Evolutionary conservation across 2,797 vertebrate genomes (phyloP).

Genomic region (Sebastolobus alascanus): DNA sequence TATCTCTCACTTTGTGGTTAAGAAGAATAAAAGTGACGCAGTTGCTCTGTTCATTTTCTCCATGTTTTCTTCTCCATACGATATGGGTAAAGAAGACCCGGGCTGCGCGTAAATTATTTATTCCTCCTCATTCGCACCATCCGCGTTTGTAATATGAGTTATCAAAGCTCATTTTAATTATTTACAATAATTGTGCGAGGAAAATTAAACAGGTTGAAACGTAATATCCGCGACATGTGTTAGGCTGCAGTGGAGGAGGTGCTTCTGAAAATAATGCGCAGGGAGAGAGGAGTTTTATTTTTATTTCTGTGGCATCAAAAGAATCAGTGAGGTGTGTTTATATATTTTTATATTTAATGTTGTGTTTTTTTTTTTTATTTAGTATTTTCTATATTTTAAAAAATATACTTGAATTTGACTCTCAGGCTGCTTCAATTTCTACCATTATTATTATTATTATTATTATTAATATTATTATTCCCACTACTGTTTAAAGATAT

Average conservation of each 20-base stretch:
- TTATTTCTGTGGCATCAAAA: not conserved
- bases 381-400: not conserved
- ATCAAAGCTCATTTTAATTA: conserved; percentile 97
- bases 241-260: conserved; percentile 77
- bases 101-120: conserved; percentile 92
- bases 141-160: conserved; percentile 98
- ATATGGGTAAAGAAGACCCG: conserved; percentile 76
- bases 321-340: not conserved
- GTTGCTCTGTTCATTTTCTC: conserved; percentile 12
- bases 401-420: not conserved
- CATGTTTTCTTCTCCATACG: conserved; percentile 52
- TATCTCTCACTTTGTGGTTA: not conserved
- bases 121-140: conserved; percentile 90
- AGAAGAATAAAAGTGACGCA: not conserved
- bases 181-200: conserved; percentile 92
- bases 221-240: conserved; percentile 88
- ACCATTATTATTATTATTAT: not conserved
- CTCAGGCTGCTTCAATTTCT: not conserved
- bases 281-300: conserved; percentile 5
- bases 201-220: conserved; percentile 93
- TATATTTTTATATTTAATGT: not conserved
- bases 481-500: not conserved
- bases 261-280: conserved; percentile 69
- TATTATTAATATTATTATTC: not conserved
- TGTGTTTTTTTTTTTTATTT: not conserved